Evolutionary conservation across 92 coral and sea anemone genomes (phyloP).

Genomic region (Micromussa lordhowensis): DNA sequence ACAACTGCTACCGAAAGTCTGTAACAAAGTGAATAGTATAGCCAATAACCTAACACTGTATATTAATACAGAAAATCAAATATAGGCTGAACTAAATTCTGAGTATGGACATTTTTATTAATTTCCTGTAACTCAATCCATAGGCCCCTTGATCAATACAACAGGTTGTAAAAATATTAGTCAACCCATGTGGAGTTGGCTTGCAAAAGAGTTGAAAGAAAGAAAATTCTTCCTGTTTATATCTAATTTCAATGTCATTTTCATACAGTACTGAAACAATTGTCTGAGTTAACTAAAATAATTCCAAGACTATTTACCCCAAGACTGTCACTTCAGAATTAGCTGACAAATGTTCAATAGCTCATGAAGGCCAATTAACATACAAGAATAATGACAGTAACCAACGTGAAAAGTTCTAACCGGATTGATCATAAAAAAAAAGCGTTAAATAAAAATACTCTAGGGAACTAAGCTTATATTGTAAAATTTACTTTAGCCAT

Average conservation of each 20-base stretch:
- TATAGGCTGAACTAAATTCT: neutral
- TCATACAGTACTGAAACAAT: neutral
- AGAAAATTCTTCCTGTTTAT: neutral
- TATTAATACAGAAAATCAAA: too few relatives aligned
- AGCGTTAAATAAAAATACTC: neutral
- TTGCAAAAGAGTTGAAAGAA: neutral
- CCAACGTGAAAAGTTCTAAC: neutral
- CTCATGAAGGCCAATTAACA: neutral
- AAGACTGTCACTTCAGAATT: neutral
- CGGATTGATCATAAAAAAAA: neutral
- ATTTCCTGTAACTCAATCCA: neutral
- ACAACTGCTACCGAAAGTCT: neutral
- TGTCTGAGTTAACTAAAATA: neutral
- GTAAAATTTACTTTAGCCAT: neutral
- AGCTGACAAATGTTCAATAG: constrained; percentile 1
- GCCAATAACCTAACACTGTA: neutral
- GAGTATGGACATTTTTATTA: neutral
- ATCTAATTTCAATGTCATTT: neutral
- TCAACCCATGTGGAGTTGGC: neutral
- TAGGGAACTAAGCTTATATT: neutral
- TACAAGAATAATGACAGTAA: neutral
- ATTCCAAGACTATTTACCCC: neutral
- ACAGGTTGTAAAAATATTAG: neutral
- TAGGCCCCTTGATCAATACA: neutral
- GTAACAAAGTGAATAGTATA: neutral